These are phyloP conservation scores for Hylaea fasciaria DNA, from an alignment of 2,888 invertebrate genomes.

Conservation along the genomic window DNA sequence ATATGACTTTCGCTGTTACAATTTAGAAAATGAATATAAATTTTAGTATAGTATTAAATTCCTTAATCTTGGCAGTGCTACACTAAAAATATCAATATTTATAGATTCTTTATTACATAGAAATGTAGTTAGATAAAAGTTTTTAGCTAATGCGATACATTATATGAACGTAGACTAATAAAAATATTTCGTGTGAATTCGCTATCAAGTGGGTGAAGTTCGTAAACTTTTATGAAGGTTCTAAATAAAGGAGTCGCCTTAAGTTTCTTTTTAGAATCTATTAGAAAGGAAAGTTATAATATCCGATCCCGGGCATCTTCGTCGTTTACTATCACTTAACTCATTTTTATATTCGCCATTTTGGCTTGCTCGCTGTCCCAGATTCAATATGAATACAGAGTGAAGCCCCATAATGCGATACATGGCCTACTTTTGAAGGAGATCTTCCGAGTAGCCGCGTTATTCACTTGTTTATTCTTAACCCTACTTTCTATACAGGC, in stretches of 20 bases:
- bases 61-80: too few relatives aligned
- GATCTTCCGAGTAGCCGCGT: slow-evolving; percentile 55
- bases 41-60: neutral
- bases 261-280: slow-evolving; percentile 67
- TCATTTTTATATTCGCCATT: slow-evolving; percentile 78
- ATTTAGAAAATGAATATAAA: slow-evolving; percentile 25
- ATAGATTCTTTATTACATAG: too few relatives aligned
- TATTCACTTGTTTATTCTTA: slow-evolving; percentile 57
- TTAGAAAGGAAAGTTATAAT: slow-evolving; percentile 69
- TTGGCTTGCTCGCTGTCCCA: slow-evolving; percentile 72
- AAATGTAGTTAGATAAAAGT: neutral
- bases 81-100: too few relatives aligned
- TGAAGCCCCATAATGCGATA: slow-evolving; percentile 68
- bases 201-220: slow-evolving; percentile 35
- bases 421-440: slow-evolving; percentile 66
- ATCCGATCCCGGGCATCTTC: slow-evolving; percentile 58
- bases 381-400: slow-evolving; percentile 75
- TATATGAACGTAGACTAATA: slow-evolving; percentile 37
- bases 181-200: slow-evolving; percentile 40
- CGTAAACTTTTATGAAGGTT: slow-evolving; percentile 55
- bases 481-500: slow-evolving; percentile 4
- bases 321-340: slow-evolving; percentile 79
- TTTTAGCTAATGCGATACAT: slow-evolving; percentile 14
- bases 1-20: slow-evolving; percentile 41
- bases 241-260: slow-evolving; percentile 51